These are phyloP conservation scores for Oedothorax gibbosus DNA, from an alignment of 1,140 invertebrate species.

Conservation along the genomic window DNA sequence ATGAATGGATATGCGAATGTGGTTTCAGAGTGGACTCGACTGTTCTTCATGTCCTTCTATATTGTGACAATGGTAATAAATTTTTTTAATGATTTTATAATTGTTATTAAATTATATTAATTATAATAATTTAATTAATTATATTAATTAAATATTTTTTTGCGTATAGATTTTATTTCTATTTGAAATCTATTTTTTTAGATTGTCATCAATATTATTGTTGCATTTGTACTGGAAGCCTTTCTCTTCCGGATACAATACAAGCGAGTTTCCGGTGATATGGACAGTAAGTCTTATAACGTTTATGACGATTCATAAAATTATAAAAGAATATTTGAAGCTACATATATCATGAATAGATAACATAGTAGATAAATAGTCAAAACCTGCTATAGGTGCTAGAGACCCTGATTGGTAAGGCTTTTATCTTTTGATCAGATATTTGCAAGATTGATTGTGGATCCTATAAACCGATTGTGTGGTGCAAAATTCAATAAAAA, in stretches of 20 bases:
- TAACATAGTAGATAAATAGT: too few species aligned
- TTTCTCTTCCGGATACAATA: conserved; percentile 92
- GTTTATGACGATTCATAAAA: too few species aligned
- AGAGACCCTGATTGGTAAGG: too few species aligned
- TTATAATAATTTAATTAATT: not conserved
- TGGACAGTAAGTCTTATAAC: conserved; percentile 76
- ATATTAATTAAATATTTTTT: not conserved
- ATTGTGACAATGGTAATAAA: conserved; percentile 83
- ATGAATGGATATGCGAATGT: conserved; percentile 88
- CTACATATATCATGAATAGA: too few species aligned
- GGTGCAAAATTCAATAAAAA: too few species aligned
- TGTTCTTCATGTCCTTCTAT: conserved; percentile 93
- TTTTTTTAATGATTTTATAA: not conserved
- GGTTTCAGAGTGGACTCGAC: conserved; percentile 72
- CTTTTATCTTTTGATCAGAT: too few species aligned
- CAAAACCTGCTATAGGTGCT: too few species aligned
- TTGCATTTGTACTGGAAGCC: conserved; percentile 89
- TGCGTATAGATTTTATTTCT: not conserved
- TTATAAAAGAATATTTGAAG: too few species aligned
- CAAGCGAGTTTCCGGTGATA: conserved; percentile 82
- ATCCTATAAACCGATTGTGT: too few species aligned
- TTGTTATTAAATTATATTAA: too few species aligned
- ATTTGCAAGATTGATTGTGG: too few species aligned
- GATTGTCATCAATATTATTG: conserved; percentile 88
- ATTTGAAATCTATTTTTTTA: conserved; percentile 61